Percentiles rank a stretch among this genome's conserved stretches.
Conservation (phyloP, 2,797 vertebrate genomes). For the Poecilia velifera region DNA sequence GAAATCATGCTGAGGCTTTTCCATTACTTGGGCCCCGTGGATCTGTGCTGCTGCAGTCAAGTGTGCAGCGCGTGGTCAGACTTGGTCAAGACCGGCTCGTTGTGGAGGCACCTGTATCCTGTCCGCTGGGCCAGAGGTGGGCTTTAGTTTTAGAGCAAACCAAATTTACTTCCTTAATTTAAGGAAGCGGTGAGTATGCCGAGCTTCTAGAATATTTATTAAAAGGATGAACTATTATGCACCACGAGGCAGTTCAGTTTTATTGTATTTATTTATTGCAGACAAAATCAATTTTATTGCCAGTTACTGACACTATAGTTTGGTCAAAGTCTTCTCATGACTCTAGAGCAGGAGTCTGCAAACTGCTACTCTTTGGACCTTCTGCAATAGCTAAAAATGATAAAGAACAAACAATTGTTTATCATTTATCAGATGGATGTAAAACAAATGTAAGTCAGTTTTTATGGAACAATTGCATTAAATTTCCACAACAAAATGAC, state of each 20-base stretch:
- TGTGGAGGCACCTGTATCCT: conserved; percentile 97
- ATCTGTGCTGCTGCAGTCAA: conserved; percentile 93
- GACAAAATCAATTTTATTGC: not conserved
- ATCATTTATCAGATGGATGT: too few relatives aligned
- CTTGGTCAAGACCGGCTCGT: conserved; percentile 89
- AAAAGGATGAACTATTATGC: not conserved
- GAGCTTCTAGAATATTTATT: not conserved
- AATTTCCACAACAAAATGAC: too few relatives aligned
- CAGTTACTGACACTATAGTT: not conserved
- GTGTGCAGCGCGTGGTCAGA: conserved; percentile 92
- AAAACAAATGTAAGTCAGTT: too few relatives aligned
- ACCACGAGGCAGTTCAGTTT: not conserved
- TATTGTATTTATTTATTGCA: not conserved
- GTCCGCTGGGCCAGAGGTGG: conserved; percentile 96
- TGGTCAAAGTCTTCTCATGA: not conserved
- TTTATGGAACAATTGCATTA: too few relatives aligned
- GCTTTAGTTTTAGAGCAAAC: conserved; percentile 10
- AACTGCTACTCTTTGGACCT: too few relatives aligned
- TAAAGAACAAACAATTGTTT: too few relatives aligned
- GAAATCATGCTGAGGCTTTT: conserved; percentile 95
- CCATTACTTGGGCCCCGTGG: conserved; percentile 88
- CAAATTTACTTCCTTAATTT: not conserved
- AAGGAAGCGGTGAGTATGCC: not conserved
- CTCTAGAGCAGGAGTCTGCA: not conserved
- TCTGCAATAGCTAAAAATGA: too few relatives aligned